These are phyloP conservation scores for Prostheceraeus crozeri DNA, from an alignment of 2,888 invertebrate genomes.

Conservation along the genomic window DNA sequence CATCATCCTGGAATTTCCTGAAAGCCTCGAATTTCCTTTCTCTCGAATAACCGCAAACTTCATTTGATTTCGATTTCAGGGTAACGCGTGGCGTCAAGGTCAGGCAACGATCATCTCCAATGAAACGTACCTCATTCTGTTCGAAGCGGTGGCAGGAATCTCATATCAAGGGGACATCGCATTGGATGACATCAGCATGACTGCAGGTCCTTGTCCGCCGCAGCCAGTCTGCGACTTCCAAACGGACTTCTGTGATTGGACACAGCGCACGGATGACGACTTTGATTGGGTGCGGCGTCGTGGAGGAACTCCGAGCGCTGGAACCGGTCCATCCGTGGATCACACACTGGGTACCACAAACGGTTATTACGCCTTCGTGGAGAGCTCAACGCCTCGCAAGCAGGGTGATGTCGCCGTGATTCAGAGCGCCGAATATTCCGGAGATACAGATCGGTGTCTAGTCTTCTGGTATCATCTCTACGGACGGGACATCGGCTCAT, in stretches of 20 bases:
- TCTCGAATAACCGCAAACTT: not conserved
- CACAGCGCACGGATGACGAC: slow-evolving; percentile 45
- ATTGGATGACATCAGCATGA: slow-evolving; percentile 51
- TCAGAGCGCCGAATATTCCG: slow-evolving; percentile 37
- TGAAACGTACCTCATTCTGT: slow-evolving; percentile 40
- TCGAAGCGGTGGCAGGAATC: slow-evolving; percentile 43
- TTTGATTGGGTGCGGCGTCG: slow-evolving; percentile 41
- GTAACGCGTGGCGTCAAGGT: slow-evolving; percentile 18
- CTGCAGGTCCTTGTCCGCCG: slow-evolving; percentile 47
- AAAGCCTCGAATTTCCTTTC: not conserved
- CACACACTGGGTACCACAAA: slow-evolving; percentile 40
- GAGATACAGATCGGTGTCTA: slow-evolving; percentile 31
- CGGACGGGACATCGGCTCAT: slow-evolving; percentile 31
- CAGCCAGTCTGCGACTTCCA: slow-evolving; percentile 46
- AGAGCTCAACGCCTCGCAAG: slow-evolving; percentile 27
- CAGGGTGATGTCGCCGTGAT: slow-evolving; percentile 46
- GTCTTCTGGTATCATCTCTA: slow-evolving; percentile 38
- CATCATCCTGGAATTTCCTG: slow-evolving; percentile 16
- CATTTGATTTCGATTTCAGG: not conserved
- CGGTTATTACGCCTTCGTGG: slow-evolving; percentile 40
- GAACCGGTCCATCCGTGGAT: slow-evolving; percentile 38
- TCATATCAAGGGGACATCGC: slow-evolving; percentile 48
- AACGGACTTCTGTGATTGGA: slow-evolving; percentile 45
- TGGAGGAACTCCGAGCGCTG: not conserved
- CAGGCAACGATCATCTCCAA: not conserved